Evolutionary conservation across 2,113 vertebrate species (phyloP).

Genomic region (Stegastes partitus): DNA sequence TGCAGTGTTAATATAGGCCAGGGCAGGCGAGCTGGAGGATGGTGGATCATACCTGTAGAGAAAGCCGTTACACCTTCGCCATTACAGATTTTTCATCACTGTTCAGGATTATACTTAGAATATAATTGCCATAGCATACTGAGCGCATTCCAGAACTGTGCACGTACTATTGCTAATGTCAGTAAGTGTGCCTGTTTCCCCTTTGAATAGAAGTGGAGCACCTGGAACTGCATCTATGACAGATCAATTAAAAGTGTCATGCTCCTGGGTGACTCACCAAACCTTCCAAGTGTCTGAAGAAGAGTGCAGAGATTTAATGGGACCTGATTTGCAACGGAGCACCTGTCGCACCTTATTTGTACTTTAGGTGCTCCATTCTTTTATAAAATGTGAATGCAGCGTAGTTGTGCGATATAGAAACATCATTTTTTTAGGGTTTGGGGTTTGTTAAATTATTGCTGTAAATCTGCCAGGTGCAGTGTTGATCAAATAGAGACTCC

Average conservation of each 20-base stretch:
- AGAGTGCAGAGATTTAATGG: background rate
- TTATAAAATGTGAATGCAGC: background rate
- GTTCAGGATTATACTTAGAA: conserved; percentile 20
- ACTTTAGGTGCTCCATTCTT: too few species aligned
- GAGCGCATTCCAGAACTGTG: background rate
- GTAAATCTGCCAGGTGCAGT: conserved; percentile 23
- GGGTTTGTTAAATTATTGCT: conserved; percentile 12
- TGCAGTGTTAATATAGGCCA: conserved; percentile 13
- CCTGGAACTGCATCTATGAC: conserved; percentile 1
- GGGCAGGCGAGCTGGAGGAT: background rate
- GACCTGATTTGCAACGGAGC: conserved; percentile 3
- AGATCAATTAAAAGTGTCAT: conserved; percentile 33
- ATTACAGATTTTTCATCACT: background rate
- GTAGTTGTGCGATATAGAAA: background rate
- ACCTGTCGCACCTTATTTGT: too few species aligned
- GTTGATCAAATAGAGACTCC: conserved; percentile 9
- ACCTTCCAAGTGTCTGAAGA: conserved; percentile 17
- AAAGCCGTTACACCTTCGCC: conserved; percentile 4
- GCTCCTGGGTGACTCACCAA: conserved; percentile 26
- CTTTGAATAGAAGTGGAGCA: conserved; percentile 4
- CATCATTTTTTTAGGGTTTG: background rate
- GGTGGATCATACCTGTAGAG: conserved; percentile 7
- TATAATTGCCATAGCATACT: conserved; percentile 14
- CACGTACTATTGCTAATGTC: background rate
- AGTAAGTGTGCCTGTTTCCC: background rate